These are phyloP conservation scores for Pogonomyrmex californicus DNA, from an alignment of 1,140 invertebrate genomes.

Conservation along the genomic window DNA sequence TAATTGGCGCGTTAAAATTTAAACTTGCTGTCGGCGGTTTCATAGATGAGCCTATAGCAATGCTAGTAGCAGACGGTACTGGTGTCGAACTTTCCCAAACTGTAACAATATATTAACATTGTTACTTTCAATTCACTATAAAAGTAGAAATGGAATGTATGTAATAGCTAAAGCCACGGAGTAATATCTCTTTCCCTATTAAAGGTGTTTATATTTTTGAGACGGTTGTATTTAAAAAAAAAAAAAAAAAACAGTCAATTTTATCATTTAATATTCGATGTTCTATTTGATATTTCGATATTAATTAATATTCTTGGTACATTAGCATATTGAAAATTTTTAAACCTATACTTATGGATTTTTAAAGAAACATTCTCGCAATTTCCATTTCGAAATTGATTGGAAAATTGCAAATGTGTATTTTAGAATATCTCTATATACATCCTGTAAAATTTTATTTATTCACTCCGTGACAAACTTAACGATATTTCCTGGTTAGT, in stretches of 20 bases:
- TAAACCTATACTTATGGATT: neutral
- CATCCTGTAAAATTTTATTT: constrained; percentile 15
- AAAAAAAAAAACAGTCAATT: neutral
- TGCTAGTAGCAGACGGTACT: constrained; percentile 83
- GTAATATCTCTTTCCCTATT: constrained; percentile 9
- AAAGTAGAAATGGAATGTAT: neutral
- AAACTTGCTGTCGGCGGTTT: constrained; percentile 87
- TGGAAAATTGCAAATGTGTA: neutral
- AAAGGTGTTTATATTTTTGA: constrained; percentile 3
- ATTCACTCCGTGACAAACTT: neutral
- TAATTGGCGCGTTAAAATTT: constrained; percentile 83
- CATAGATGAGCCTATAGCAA: constrained; percentile 86
- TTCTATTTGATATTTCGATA: neutral
- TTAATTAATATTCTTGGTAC: constrained; percentile 19
- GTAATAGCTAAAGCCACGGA: constrained; percentile 53
- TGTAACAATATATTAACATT: constrained; percentile 77
- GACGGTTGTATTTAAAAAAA: neutral
- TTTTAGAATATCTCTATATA: constrained; percentile 8
- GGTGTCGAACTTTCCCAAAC: constrained; percentile 83
- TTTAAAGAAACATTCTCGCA: neutral
- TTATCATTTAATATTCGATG: neutral
- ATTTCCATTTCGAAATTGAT: neutral
- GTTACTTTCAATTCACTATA: constrained; percentile 59
- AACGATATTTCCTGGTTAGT: constrained; percentile 16
- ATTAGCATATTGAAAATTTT: constrained; percentile 3